phyloP scores from a whole-genome alignment of 2,888 invertebrate genomes.

The Polydrusus pterygomalis region DNA sequence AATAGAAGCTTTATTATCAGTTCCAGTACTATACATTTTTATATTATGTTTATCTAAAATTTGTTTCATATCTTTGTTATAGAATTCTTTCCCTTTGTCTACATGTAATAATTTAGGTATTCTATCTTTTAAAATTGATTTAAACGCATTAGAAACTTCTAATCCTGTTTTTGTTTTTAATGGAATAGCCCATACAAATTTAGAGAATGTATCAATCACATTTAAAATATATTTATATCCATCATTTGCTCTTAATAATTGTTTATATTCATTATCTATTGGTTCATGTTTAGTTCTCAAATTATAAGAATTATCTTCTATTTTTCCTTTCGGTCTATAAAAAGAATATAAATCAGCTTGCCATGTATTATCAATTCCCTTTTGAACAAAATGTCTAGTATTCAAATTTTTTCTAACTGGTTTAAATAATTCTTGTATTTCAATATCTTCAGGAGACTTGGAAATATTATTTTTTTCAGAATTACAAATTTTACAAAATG shows the following conservation, averaged over 20 bases:
- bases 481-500: not conserved
- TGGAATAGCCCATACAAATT: too few species aligned
- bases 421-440: not conserved
- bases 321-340: not conserved
- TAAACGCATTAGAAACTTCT: not conserved
- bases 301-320: not conserved
- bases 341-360: conserved; percentile 1
- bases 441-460: conserved; percentile 1
- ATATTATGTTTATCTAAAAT: not conserved
- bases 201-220: conserved; percentile 1
- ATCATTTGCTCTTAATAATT: too few species aligned
- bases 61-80: not conserved
- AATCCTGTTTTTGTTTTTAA: conserved; percentile 1
- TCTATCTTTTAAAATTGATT: conserved; percentile 1
- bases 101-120: conserved; percentile 1
- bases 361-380: not conserved
- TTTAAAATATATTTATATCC: not conserved
- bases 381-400: not conserved
- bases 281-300: too few species aligned
- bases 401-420: not conserved
- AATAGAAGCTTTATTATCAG: not conserved
- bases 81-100: not conserved
- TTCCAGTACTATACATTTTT: conserved; percentile 1
- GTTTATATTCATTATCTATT: too few species aligned
- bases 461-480: conserved; percentile 1